Conservation (phyloP, 2,113 vertebrate genomes). For the Andinoacara biseriatus region DNA sequence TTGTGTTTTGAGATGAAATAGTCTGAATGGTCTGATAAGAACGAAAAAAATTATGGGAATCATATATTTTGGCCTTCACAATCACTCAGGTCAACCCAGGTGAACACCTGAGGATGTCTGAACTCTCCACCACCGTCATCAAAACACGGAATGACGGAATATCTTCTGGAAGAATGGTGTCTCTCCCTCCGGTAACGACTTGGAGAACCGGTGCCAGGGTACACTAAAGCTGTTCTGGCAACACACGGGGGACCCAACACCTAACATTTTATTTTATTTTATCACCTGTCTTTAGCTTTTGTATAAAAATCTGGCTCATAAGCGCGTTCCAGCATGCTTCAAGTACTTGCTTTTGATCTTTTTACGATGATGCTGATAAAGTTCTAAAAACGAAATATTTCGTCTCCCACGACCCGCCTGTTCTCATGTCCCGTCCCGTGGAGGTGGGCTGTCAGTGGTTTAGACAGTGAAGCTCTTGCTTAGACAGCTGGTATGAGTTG, state of each 20-base stretch:
- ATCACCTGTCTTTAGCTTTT: neutral
- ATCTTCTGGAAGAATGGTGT: neutral
- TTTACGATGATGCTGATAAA: neutral
- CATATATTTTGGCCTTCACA: neutral
- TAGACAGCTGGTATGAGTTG: slow-evolving; percentile 3
- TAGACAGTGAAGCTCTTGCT: slow-evolving; percentile 1
- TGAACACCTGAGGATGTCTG: neutral
- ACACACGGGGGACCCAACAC: neutral
- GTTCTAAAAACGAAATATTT: neutral
- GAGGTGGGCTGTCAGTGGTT: neutral
- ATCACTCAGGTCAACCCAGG: neutral
- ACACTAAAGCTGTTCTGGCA: neutral
- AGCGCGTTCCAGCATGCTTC: neutral
- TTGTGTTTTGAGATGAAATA: neutral
- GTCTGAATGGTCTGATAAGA: too few relatives aligned
- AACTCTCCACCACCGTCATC: neutral
- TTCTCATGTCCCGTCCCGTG: neutral
- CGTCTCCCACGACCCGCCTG: neutral
- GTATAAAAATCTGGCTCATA: neutral
- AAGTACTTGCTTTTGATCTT: neutral
- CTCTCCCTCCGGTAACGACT: neutral
- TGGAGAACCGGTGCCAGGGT: neutral
- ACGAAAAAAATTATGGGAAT: neutral
- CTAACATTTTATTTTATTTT: neutral
- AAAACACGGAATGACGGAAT: neutral